Conservation (phyloP, 2,113 vertebrate species). For the Plectropomus leopardus region DNA sequence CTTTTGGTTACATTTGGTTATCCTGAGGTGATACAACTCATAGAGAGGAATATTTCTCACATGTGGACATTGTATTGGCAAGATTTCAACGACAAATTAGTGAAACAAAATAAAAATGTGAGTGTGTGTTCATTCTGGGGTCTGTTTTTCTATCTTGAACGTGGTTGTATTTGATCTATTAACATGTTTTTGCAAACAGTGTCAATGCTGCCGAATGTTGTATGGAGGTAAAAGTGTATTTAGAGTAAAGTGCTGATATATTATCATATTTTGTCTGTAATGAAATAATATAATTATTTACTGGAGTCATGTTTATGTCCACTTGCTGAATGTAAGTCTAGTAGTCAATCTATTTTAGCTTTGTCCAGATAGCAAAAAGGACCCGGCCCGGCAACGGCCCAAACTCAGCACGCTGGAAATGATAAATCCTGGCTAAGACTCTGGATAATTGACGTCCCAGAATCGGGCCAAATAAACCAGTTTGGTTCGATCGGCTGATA, state of each 20-base stretch:
- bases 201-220: not conserved
- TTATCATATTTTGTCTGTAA: not conserved
- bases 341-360: too few species aligned
- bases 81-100: not conserved
- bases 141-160: not conserved
- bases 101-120: not conserved
- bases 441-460: too few species aligned
- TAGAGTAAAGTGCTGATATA: not conserved
- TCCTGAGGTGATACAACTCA: not conserved
- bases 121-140: not conserved
- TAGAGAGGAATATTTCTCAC: not conserved
- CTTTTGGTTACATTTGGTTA: not conserved
- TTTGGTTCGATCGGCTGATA: too few species aligned
- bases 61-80: not conserved
- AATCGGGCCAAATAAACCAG: too few species aligned
- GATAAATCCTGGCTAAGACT: too few species aligned
- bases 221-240: not conserved
- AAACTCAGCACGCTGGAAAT: too few species aligned
- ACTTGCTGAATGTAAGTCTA: too few species aligned
- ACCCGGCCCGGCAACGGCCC: too few species aligned
- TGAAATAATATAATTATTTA: too few species aligned
- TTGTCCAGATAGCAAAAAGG: too few species aligned
- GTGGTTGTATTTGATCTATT: not conserved
- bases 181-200: not conserved
- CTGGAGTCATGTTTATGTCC: too few species aligned